Base-by-base conservation (phyloP, 2,888 invertebrate genomes). In the Heliothis peltigera region DNA sequence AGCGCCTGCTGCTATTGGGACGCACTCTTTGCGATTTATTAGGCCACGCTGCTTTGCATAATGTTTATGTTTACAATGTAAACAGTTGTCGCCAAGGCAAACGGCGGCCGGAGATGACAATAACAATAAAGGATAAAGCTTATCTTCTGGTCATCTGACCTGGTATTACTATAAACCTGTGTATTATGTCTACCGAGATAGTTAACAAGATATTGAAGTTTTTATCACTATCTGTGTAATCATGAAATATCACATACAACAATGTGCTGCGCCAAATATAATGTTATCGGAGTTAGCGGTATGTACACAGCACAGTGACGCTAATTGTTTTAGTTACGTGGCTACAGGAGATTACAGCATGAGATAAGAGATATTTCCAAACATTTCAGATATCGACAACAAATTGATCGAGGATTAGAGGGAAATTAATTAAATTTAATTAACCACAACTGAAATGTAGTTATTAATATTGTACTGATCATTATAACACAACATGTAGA, bases 21-120 rank as follows among this genome's bases (percentile, higher is more conserved):
- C 74, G 76, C 76, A 76, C 47, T 68, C 64, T 80, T 80, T 80
- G 64, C 63, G 65, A 71, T 69, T 80, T 80, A 71, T 74, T 71
- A 76, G 73, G 58, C 56, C 72, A 60, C 42, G 66, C 51, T 22
- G 51, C 32, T 67, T 51, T 64, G 70, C 57, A 64, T 70, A 32
- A 63, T 65, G 70, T 66, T 66, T 62, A 60, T 75, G 70, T 70
- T 73, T 53, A 51, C 66, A 65, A 72, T 73, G 73, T 52, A 64
- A 66, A 67, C 59, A 53, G 64, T 51, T 48, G 63, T 60, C 52
- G 39, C 53, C 80, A 69, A 80, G 70, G 74, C 64, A 19, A 76
- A 51, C 74, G 28, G 35, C 72, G 62, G 25, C 46, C 43, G 21
- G 57, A 44, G 56, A 57, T 61, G 57, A 69, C 63, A 68, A 63